These are phyloP conservation scores for Meganola albula DNA, from an alignment of 2,888 invertebrate species.

Conservation along the genomic window DNA sequence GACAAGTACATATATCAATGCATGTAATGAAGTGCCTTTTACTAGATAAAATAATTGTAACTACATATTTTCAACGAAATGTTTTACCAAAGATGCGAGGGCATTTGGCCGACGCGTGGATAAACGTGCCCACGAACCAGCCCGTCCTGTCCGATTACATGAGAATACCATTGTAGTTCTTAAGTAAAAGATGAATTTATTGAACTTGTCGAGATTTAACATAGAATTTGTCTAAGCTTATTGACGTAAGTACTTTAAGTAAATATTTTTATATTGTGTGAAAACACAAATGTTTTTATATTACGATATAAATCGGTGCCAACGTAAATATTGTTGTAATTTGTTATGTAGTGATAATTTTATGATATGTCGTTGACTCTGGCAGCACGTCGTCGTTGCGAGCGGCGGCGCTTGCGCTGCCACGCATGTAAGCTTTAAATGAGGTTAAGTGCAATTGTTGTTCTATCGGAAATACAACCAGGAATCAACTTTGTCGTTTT, in stretches of 20 bases:
- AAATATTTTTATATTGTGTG: slow-evolving; percentile 75
- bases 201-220: slow-evolving; percentile 70
- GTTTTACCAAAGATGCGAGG: slow-evolving; percentile 29
- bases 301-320: slow-evolving; percentile 71
- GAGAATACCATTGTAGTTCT: slow-evolving; percentile 60
- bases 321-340: slow-evolving; percentile 76
- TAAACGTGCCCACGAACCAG: slow-evolving; percentile 12
- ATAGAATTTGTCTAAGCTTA: slow-evolving; percentile 61
- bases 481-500: slow-evolving; percentile 49
- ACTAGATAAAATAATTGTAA: slow-evolving; percentile 15
- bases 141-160: slow-evolving; percentile 45
- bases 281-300: slow-evolving; percentile 70
- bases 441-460: slow-evolving; percentile 70
- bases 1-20: slow-evolving; percentile 7
- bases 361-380: slow-evolving; percentile 70
- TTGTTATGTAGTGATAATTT: slow-evolving; percentile 75
- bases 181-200: slow-evolving; percentile 68
- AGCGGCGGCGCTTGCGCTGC: slow-evolving; percentile 24
- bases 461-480: slow-evolving; percentile 72
- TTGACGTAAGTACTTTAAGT: slow-evolving; percentile 68
- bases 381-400: slow-evolving; percentile 47
- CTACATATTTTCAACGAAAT: slow-evolving; percentile 13
- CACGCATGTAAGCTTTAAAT: slow-evolving; percentile 60
- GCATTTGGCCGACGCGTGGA: neutral
- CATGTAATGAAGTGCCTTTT: slow-evolving; percentile 21